Conservation (phyloP, 2,113 vertebrate genomes). For the Campylomormyrus tamandua region DNA sequence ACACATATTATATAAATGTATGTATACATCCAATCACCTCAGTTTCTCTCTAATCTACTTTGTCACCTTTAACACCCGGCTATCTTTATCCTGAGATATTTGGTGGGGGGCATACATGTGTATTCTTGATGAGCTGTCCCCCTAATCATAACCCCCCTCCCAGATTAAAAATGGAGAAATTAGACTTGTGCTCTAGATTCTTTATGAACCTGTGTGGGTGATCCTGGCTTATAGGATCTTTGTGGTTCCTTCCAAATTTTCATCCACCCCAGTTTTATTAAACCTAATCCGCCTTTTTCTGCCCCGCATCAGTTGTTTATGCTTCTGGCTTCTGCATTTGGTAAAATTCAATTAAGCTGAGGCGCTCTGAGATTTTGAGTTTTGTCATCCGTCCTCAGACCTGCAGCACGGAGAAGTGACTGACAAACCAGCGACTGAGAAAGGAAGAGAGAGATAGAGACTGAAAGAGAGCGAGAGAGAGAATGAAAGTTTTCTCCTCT, state of each 20-base stretch:
- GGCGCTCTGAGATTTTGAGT: neutral
- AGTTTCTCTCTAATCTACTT: neutral
- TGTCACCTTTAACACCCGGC: neutral
- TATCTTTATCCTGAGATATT: neutral
- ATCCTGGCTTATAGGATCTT: neutral
- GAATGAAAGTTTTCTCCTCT: neutral
- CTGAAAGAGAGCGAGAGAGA: neutral
- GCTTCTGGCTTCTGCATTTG: neutral
- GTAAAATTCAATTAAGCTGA: neutral
- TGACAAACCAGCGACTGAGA: neutral
- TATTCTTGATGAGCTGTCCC: neutral
- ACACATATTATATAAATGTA: too few relatives aligned
- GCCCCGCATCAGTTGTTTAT: neutral
- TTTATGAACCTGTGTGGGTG: neutral
- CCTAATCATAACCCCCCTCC: neutral
- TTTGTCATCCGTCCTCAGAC: neutral
- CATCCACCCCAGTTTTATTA: neutral
- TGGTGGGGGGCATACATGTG: neutral
- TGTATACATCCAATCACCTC: too few relatives aligned
- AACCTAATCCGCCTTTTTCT: neutral
- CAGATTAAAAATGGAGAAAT: constrained; percentile 9
- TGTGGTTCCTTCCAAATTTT: neutral
- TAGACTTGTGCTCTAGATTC: neutral
- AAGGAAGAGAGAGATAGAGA: neutral
- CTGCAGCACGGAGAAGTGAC: neutral